These are phyloP conservation scores for Solenopsis fugax DNA, from an alignment of 1,140 invertebrate species.

Conservation along the genomic window DNA sequence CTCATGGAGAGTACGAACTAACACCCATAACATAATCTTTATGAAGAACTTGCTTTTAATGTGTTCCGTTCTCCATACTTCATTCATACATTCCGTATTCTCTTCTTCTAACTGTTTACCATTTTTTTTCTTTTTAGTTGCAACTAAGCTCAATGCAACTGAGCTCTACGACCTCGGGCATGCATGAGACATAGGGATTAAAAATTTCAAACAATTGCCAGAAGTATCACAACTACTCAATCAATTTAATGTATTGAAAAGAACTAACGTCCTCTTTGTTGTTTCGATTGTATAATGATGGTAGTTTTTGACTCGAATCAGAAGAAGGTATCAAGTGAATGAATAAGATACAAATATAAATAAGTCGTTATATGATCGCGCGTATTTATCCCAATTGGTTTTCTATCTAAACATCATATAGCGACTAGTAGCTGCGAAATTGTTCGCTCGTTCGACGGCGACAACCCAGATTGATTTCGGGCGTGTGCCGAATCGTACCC, in stretches of 20 bases:
- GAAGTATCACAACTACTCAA: background rate
- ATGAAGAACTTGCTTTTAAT: background rate
- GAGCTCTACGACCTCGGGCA: background rate
- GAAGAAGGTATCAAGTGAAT: background rate
- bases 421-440: conserved; percentile 17
- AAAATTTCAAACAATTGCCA: background rate
- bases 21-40: background rate
- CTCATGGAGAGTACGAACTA: background rate
- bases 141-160: background rate
- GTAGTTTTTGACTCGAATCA: background rate
- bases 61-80: background rate
- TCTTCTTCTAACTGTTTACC: background rate
- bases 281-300: background rate
- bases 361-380: background rate
- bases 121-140: background rate
- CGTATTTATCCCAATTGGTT: background rate
- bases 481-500: conserved; percentile 72
- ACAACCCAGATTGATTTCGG: conserved; percentile 76
- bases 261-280: background rate
- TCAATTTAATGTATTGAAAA: background rate
- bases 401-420: background rate
- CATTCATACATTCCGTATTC: background rate
- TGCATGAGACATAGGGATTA: background rate
- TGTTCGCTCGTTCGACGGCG: conserved; percentile 31
- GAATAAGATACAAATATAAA: background rate